Evolutionary conservation across 1,140 invertebrate species (phyloP).

Genomic region (Archegozetes longisetosus): DNA sequence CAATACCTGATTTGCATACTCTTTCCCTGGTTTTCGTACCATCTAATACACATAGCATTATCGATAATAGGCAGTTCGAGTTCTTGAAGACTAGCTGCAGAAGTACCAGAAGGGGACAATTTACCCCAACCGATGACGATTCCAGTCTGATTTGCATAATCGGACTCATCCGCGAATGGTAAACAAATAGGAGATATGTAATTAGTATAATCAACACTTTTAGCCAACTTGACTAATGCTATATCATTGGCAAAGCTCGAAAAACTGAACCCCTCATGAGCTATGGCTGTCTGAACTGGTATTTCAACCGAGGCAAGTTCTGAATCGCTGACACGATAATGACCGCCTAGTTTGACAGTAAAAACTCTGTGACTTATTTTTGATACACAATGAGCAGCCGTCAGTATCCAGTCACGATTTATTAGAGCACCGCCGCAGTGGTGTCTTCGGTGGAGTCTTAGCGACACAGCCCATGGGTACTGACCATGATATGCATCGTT

Average conservation of each 20-base stretch:
- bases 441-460: slow-evolving; percentile 37
- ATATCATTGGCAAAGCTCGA: slow-evolving; percentile 44
- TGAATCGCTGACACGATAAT: slow-evolving; percentile 36
- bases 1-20: slow-evolving; percentile 15
- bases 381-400: slow-evolving; percentile 65
- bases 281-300: slow-evolving; percentile 1
- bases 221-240: slow-evolving; percentile 42
- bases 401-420: slow-evolving; percentile 33
- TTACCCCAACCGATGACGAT: slow-evolving; percentile 19
- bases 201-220: slow-evolving; percentile 45
- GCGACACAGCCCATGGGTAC: slow-evolving; percentile 19
- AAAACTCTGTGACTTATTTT: slow-evolving; percentile 14
- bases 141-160: slow-evolving; percentile 14
- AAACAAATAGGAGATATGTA: slow-evolving; percentile 54
- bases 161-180: slow-evolving; percentile 26
- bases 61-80: slow-evolving; percentile 55
- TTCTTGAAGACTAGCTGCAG: slow-evolving; percentile 42
- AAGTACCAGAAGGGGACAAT: slow-evolving; percentile 24
- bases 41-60: slow-evolving; percentile 49
- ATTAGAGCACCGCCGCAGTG: slow-evolving; percentile 42
- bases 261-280: slow-evolving; percentile 30
- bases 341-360: slow-evolving; percentile 14
- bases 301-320: background rate
- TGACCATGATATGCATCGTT: slow-evolving; percentile 9
- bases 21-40: slow-evolving; percentile 45